Evolutionary conservation across 2,113 vertebrate genomes (phyloP), one percentile per base, ranked within the genome.

Genomic region (Anolis carolinensis): DNA sequence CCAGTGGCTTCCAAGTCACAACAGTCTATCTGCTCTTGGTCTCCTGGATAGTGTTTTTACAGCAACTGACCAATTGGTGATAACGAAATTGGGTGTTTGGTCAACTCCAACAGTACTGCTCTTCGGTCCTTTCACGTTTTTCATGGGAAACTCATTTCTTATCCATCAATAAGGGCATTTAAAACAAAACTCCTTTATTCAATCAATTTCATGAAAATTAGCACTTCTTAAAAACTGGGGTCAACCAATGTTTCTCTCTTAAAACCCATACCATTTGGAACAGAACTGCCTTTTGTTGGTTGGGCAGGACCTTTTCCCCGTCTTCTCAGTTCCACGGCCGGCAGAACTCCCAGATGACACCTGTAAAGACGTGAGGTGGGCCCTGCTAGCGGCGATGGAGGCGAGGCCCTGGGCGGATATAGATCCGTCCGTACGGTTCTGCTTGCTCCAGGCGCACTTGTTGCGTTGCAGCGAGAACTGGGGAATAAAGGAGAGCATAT

Each of bases 361-460:
- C 21, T 0, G 11, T 18, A 0, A 11, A 59, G 7, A 10, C 18
- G 3, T 25, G 71, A 16, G 13, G 2, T 1, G 10, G 5, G 34
- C 4, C 16, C 4, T 0, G 16, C 30, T 91, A 92, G 21, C 50
- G 32, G 0, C 0, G 1, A 2, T 65, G 75, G 89, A 95, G 93
- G 8, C n/a, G 82, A 67, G 87, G 85, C 71, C 94, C 95, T 0
- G 84, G 88, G 11, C 68, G 91, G 65, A 97, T 89, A 67, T 87
- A 67, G 70, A 97, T 95, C 59, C 30, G 90, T 1, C 95, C 95
- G 0, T 95, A 96, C 0, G 96, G 94, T 83, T 94, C 83, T 18
- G 88, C 83, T 91, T 97, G 96, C 78, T 89, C 72, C 44, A 94
- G 79, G 0, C 0, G 9, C 63, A 97, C 83, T 48, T 94, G 91